Evolutionary conservation across 1,140 invertebrate genomes (phyloP), one percentile per base, ranked within the genome.

Genomic region (Papilio polytes): DNA sequence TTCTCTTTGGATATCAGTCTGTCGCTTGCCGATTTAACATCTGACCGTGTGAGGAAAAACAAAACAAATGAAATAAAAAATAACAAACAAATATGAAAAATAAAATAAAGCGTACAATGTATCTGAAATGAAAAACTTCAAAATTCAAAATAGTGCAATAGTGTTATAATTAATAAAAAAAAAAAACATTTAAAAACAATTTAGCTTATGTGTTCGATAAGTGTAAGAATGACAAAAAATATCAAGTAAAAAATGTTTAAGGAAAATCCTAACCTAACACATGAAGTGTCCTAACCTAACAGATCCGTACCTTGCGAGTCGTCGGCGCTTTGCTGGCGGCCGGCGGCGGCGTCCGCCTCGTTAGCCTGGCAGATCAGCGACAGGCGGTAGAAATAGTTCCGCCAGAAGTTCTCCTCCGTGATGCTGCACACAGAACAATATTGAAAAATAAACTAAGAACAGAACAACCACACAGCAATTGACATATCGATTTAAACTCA

Each of bases 381-480:
- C 82, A 99, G 98, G 91, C 99, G 98, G 96, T 99, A 99, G 96
- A 99, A 99, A 95, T 99, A 99, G 96, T 99, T 99, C 88, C 98
- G 97, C 99, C 99, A 99, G 96, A 99, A 99, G 90, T 98, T 98
- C 95, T 99, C 99, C 96, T 99, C 99, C 89, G 97, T 98, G 89
- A 99, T 98, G 90, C 99, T 99, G 94, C 73, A 96, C 2, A 15
- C 2, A 31, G 0, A 70, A 6, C 26, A 36, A 26, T 63, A 31
- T 26, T 13, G 6, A 12, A 31, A 70, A 22, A 26, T 13, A 26
- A 26, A 59, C 56, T 2, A 13, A 2, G 46, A 13, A 15, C 1
- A 48, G 46, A 13, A 48, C 3, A 48, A 13, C 13, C 2, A 13
- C 0, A 48, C 13, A 48, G 12, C 13, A 48, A 12, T 48, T 48